Evolutionary conservation across 2,888 invertebrate species (phyloP), one percentile per base, ranked within the genome.

Genomic region (Norana najaformis): DNA sequence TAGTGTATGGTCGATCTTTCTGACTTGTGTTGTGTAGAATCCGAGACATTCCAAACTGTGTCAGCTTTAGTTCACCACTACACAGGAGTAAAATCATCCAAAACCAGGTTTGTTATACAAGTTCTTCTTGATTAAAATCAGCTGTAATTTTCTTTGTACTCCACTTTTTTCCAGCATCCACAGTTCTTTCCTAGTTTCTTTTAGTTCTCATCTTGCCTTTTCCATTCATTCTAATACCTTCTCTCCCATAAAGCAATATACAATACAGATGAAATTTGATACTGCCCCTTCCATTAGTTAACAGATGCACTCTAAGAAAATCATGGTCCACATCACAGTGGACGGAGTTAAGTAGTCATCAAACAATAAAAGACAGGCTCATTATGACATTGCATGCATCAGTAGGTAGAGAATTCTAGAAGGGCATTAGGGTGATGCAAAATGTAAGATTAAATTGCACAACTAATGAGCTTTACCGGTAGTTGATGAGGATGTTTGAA

Each of bases 401-500:
- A 69, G n/a, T 4, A 13, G n/a, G 30, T n/a, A 69, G 1, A n/a
- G 30, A 69, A 53, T 53, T 53, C 69, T 11, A 69, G 30, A 69
- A 6, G 16, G 53, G 13, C 8, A 69, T n/a, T n/a, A 69, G 1
- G 11, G n/a, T 69, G 30, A 6, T 8, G 11, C 69, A n/a, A 30
- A n/a, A n/a, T 8, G 69, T n/a, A 13, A 69, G 30, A 69, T n/a
- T 69, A n/a, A 69, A n/a, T 30, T 30, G 11, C 2, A 53, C 53
- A 53, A 30, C 30, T 53, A 18, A 18, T 53, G 30, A 2, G 14
- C 35, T 37, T 85, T 85, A 85, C 85, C 85, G 85, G 37, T 85
- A 85, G 85, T 37, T 85, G 85, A 85, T 37, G 14, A 85, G 37
- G 37, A 85, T 85, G 85, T 37, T 85, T 85, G 85, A 85, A 85